Evolutionary conservation across 2,888 invertebrate genomes (phyloP).

Genomic region (Pimpla rufipes): DNA sequence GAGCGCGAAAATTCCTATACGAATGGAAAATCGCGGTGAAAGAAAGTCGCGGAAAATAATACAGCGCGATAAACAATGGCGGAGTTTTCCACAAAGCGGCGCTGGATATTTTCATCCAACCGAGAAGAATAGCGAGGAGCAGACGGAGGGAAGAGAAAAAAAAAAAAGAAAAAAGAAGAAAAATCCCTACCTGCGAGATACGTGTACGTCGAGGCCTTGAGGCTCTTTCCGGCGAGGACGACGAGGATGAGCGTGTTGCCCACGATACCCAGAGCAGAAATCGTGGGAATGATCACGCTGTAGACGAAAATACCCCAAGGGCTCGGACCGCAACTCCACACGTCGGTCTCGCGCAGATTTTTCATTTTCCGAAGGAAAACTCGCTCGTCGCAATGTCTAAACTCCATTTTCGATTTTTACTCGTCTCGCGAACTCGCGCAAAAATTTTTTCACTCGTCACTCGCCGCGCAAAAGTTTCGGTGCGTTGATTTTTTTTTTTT

Average conservation of each 20-base stretch:
- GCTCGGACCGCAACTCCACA: conserved; percentile 69
- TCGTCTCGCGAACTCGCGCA: background rate
- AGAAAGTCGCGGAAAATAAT: background rate
- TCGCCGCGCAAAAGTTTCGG: background rate
- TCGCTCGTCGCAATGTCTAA: conserved; percentile 4
- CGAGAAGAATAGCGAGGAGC: background rate
- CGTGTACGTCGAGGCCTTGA: conserved; percentile 81
- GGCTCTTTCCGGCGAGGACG: conserved; percentile 78
- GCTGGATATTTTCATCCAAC: background rate
- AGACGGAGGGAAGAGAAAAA: too few relatives aligned
- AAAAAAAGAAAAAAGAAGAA: background rate
- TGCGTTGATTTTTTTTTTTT: background rate
- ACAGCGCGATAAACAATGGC: background rate
- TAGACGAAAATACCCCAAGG: conserved; percentile 78
- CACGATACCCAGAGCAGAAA: conserved; percentile 81
- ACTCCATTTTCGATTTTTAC: background rate
- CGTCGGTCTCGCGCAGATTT: conserved; percentile 59
- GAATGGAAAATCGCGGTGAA: background rate
- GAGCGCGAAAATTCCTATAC: background rate
- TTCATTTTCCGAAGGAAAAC: conserved; percentile 21
- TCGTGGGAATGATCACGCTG: conserved; percentile 81
- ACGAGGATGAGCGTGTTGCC: conserved; percentile 80
- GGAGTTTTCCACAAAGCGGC: background rate
- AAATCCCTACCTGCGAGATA: conserved; percentile 80
- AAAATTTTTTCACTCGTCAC: background rate